A percentile compares a stretch with the other conserved stretches of the same genome.
phyloP scores from a whole-genome alignment of 2,113 vertebrate species.

The Bufo gargarizans region DNA sequence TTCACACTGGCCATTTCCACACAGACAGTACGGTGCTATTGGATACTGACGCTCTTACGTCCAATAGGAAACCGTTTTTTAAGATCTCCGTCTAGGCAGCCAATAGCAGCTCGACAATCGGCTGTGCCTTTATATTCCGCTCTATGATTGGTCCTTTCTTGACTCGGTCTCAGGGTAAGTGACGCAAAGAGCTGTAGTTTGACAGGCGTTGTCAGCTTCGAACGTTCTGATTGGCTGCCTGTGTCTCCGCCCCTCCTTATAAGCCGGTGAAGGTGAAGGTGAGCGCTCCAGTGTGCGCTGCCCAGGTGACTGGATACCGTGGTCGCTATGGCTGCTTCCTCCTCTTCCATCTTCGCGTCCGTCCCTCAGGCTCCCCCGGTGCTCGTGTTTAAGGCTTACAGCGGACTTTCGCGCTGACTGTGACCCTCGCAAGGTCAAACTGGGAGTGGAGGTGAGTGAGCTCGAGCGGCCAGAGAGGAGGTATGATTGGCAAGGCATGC shows the following conservation, averaged over 20 bases:
- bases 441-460: slow-evolving; percentile 91
- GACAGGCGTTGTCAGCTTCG: not conserved
- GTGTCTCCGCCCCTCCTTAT: slow-evolving; percentile 37
- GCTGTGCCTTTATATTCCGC: not conserved
- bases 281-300: slow-evolving; percentile 69
- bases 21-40: not conserved
- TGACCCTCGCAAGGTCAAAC: slow-evolving; percentile 88
- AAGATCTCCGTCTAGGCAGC: not conserved
- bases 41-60: not conserved
- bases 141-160: slow-evolving; percentile 56
- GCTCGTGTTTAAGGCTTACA: slow-evolving; percentile 87
- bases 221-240: slow-evolving; percentile 25
- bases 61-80: not conserved
- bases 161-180: not conserved
- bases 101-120: not conserved
- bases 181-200: not conserved
- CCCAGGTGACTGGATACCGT: not conserved
- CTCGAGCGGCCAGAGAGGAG: not conserved
- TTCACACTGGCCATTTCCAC: no score
- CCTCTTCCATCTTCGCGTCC: slow-evolving; percentile 83
- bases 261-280: slow-evolving; percentile 66
- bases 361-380: slow-evolving; percentile 84
- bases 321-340: slow-evolving; percentile 64
- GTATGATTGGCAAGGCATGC: not conserved
- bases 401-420: slow-evolving; percentile 88